Conservation (phyloP, 2,888 invertebrate species). For the Thera britannica region DNA sequence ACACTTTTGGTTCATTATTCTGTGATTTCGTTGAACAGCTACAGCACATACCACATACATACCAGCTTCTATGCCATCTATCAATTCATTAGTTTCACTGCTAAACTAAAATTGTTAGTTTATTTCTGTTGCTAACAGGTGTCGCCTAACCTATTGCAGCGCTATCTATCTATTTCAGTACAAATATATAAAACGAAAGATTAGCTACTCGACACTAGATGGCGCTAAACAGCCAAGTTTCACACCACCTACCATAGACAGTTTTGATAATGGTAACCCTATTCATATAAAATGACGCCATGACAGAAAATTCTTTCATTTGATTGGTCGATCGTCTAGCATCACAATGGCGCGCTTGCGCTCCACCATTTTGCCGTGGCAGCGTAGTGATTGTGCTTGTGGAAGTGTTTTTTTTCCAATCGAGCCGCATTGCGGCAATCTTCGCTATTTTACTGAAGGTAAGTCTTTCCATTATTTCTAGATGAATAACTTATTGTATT, state of each 20-base stretch:
- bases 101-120: neutral
- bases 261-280: slow-evolving; percentile 62
- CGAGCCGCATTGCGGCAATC: slow-evolving; percentile 77
- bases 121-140: neutral
- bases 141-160: slow-evolving; percentile 5
- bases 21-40: too few species aligned
- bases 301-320: slow-evolving; percentile 62
- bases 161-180: slow-evolving; percentile 41
- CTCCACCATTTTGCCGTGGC: slow-evolving; percentile 72
- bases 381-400: slow-evolving; percentile 35
- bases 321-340: slow-evolving; percentile 69
- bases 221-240: slow-evolving; percentile 26
- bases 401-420: slow-evolving; percentile 48
- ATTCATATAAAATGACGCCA: slow-evolving; percentile 66
- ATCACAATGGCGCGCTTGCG: slow-evolving; percentile 50
- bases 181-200: neutral
- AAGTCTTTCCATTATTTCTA: slow-evolving; percentile 42
- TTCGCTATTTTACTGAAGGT: slow-evolving; percentile 55
- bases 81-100: neutral
- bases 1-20: too few species aligned
- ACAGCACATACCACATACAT: too few species aligned
- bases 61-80: slow-evolving; percentile 5
- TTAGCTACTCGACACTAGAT: slow-evolving; percentile 50
- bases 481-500: slow-evolving; percentile 10
- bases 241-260: neutral